These are phyloP conservation scores for Leptinotarsa lineolata DNA, from an alignment of 1,140 invertebrate species.

Conservation along the genomic window DNA sequence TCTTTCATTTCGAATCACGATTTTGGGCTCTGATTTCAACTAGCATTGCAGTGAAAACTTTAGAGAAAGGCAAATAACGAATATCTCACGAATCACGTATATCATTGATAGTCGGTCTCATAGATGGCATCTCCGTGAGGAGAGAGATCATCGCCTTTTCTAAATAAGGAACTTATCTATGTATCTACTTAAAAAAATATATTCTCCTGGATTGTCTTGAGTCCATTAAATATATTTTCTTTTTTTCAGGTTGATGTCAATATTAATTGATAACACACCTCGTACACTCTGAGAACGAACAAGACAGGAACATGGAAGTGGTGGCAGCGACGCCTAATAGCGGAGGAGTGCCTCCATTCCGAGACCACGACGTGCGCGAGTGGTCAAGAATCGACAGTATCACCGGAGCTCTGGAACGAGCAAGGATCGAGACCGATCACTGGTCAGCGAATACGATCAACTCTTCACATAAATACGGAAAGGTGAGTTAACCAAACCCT, in stretches of 20 bases:
- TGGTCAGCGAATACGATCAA: slow-evolving; percentile 59
- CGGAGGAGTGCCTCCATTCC: slow-evolving; percentile 54
- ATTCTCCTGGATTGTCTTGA: too few relatives aligned
- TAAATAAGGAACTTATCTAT: too few relatives aligned
- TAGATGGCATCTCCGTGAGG: too few relatives aligned
- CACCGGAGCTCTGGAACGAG: slow-evolving; percentile 61
- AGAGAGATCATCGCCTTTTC: too few relatives aligned
- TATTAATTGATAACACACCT: slow-evolving; percentile 44
- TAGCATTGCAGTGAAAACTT: too few relatives aligned
- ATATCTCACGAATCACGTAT: too few relatives aligned
- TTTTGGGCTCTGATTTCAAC: too few relatives aligned
- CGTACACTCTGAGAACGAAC: slow-evolving; percentile 24
- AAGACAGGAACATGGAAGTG: slow-evolving; percentile 58
- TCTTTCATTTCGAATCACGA: too few relatives aligned
- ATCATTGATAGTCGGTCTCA: too few relatives aligned
- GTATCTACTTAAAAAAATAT: too few relatives aligned
- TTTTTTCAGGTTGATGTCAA: slow-evolving; percentile 47
- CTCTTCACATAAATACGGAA: slow-evolving; percentile 60
- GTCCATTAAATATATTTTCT: neutral
- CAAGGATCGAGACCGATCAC: slow-evolving; percentile 60
- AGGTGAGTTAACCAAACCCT: slow-evolving; percentile 52
- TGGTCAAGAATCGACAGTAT: slow-evolving; percentile 61
- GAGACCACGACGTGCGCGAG: slow-evolving; percentile 61
- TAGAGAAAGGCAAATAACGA: too few relatives aligned
- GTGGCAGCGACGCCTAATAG: slow-evolving; percentile 56